These are phyloP conservation scores for Micromussa lordhowensis DNA, from an alignment of 92 coral and sea anemone species.

Conservation along the genomic window DNA sequence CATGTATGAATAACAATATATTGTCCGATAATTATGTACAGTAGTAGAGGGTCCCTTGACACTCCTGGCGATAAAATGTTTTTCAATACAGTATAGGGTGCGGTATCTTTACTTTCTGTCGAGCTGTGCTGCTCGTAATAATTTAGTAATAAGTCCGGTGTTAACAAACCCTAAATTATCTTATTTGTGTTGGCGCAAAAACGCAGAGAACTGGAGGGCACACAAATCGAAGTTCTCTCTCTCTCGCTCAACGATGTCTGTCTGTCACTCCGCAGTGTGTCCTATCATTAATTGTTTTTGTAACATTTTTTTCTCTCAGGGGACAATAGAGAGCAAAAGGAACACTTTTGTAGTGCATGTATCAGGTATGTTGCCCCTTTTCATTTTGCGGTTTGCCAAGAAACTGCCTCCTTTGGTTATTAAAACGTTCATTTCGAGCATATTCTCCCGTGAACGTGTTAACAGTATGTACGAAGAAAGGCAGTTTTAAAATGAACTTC, in stretches of 20 bases:
- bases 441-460: neutral
- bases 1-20: too few species aligned
- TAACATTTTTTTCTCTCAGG: neutral
- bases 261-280: neutral
- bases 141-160: too few species aligned
- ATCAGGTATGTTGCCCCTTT: slow-evolving; percentile 6
- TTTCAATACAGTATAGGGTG: neutral
- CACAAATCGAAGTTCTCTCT: too few species aligned
- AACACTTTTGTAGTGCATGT: slow-evolving; percentile 45
- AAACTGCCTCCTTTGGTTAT: neutral
- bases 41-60: too few species aligned
- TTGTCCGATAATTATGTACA: too few species aligned
- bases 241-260: neutral
- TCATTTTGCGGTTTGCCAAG: neutral
- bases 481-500: neutral
- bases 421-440: neutral
- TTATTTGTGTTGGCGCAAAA: too few species aligned
- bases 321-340: slow-evolving; percentile 40
- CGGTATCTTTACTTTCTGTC: too few species aligned
- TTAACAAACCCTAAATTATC: too few species aligned
- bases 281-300: neutral
- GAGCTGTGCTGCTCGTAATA: too few species aligned
- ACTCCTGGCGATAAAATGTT: neutral
- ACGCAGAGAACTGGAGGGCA: too few species aligned
- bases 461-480: too few species aligned